Evolutionary conservation across 2,888 invertebrate genomes (phyloP), one percentile per base, ranked within the genome.

Genomic region (Maniola hyperantus): DNA sequence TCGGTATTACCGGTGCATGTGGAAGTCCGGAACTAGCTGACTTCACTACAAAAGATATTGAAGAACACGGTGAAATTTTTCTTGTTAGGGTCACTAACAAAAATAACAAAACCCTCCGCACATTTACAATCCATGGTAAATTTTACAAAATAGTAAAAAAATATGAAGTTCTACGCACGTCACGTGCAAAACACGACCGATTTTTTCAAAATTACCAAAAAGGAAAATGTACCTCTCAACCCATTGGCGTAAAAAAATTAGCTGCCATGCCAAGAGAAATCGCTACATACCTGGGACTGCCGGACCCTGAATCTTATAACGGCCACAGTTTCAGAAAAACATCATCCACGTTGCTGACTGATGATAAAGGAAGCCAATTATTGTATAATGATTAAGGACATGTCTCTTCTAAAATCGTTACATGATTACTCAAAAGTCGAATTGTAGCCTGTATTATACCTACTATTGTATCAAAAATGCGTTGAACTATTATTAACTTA

Each of bases 171-270:
- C 42, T 57, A 42, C 57, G 57, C 15, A 42, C 39, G 39, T 39
- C 39, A 6, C 13, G 7, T 6, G 57, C 57, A 39, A 57, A 42
- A 57, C 57, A 57, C 13, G 13, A 57, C 13, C 39, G 57, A 20
- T 57, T 57, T 7, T 57, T 57, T 18, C 57, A 57, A 57, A 57
- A 57, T 42, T 57, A 57, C 7, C 57, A 57, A 42, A 57, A 57
- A 57, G 57, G 57, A 15, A 57, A 57, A 42, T 57, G 57, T 57
- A 57, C 57, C 20, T 11, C 11, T 20, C 57, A 57, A 42, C 57
- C 57, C 18, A 42, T 57, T 57, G 57, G 57, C 10, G 42, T 18
- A 42, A 57, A 57, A 13, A 57, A 57, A 57, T 42, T 57, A 11
- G 39, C 42, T 20, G 5, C 39, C 6, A 42, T 57, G 42, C 39